Percentiles rank a stretch among this genome's conserved stretches.
Evolutionary conservation across 2,797 vertebrate species (phyloP).

Genomic region (Hyperoplus immaculatus): DNA sequence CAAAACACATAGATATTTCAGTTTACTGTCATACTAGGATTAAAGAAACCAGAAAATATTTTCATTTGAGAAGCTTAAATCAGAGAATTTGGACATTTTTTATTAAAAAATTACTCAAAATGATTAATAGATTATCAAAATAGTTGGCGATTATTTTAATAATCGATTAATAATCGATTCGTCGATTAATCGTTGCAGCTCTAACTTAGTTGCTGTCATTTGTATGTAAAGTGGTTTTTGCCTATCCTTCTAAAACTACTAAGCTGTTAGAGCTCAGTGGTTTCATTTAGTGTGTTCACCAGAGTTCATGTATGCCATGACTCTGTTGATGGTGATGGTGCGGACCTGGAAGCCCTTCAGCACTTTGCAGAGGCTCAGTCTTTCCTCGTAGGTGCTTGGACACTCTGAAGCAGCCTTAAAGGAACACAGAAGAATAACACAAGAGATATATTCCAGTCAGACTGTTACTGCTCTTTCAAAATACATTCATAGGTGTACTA

Average conservation of each 20-base stretch:
- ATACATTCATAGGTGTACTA: neutral
- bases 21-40: no score
- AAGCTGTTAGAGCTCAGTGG: neutral
- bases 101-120: no score
- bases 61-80: no score
- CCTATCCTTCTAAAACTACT: constrained; percentile 12
- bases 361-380: constrained; percentile 80
- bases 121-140: no score
- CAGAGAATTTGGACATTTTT: no score
- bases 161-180: no score
- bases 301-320: constrained; percentile 70
- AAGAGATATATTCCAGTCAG: neutral
- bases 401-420: constrained; percentile 39
- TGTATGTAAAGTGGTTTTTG: constrained; percentile 10
- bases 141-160: no score
- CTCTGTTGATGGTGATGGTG: constrained; percentile 81
- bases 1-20: no score
- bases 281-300: constrained; percentile 54
- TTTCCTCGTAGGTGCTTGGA: constrained; percentile 57
- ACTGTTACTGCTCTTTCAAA: neutral
- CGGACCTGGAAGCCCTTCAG: constrained; percentile 82
- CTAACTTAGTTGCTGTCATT: neutral
- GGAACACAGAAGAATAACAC: neutral
- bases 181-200: no score
- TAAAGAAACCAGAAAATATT: no score